Percentiles rank a stretch among this genome's conserved stretches.
These are phyloP conservation scores for Elachura formosa DNA, from an alignment of 2,113 vertebrate genomes.

Conservation along the genomic window DNA sequence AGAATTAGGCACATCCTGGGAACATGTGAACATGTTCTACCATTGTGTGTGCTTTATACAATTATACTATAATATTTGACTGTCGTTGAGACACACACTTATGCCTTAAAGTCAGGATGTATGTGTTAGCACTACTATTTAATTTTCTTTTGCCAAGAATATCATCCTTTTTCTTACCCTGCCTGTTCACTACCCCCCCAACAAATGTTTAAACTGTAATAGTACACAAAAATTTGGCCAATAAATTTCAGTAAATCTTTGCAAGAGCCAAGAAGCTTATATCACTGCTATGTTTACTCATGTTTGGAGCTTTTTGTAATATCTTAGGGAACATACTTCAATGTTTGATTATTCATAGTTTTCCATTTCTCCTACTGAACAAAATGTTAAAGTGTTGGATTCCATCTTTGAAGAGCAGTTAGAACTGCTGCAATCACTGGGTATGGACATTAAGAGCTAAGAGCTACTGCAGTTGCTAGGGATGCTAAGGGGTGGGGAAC, in stretches of 20 bases:
- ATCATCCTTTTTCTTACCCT: not conserved
- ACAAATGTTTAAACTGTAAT: not conserved
- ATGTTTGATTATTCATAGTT: not conserved
- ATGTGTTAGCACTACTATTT: not conserved
- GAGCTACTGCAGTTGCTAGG: not conserved
- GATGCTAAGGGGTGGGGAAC: not conserved
- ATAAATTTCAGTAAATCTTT: not conserved
- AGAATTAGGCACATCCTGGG: not conserved
- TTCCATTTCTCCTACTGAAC: not conserved
- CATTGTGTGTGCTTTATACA: not conserved
- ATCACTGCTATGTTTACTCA: not conserved
- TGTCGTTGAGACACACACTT: too few species aligned
- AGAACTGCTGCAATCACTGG: not conserved
- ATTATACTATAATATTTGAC: too few species aligned
- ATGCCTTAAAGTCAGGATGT: not conserved
- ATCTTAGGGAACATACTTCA: not conserved
- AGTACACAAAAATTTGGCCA: not conserved
- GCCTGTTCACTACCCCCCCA: too few species aligned
- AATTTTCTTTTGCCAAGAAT: not conserved
- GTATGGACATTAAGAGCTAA: fast-evolving
- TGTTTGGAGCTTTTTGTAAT: not conserved
- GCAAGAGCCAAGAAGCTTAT: not conserved
- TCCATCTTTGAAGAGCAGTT: not conserved
- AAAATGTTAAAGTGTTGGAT: not conserved
- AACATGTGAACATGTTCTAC: not conserved